Evolutionary conservation across 2,113 vertebrate genomes (phyloP), one percentile per base, ranked within the genome.

Genomic region (Oryzias curvinotus): DNA sequence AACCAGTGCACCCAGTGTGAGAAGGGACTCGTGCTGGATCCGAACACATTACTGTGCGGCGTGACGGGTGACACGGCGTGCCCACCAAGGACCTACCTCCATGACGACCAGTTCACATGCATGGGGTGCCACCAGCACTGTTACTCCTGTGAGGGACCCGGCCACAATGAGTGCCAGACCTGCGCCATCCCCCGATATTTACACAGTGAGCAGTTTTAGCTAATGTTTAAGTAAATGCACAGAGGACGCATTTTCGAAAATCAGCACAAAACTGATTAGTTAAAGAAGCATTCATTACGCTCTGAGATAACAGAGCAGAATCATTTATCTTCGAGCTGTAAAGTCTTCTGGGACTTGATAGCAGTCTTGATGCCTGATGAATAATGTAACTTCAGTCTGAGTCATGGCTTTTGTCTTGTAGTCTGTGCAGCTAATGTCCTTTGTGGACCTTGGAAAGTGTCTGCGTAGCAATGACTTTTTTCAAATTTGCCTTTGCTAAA

Each of bases 1-100:
- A 91, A 87, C 71, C 90, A 93, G 69, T 94, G 93, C 68, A 85
- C 73, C 5, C 86, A 90, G 69, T 94, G 92, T 8, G 82, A 91
- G 66, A 87, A 69, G 28, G 89, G 84, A 14, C 82, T 91, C 0
- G 87, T 85, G 19, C 70, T 92, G 75, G 90, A 93, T 73, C 85
- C 91, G 21, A 88, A 87, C 68, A 90, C 82, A 3, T 36, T 92
- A 66, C 58, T 90, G 74, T 93, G 91, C 46, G 91, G 91, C 0
- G 87, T 93, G 67, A 90, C 91, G 0, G 90, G 86, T n/a, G 91
- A 92, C 65, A 85, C 87, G 0, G 75, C 82, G 69, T 90, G 90
- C 63, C 91, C 90, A 7, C 81, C 54, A 0, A 81, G 86, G 73
- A 91, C 86, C 10, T 93, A 90, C 74, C 80, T 93, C 15, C 87